These are phyloP conservation scores for Coelinius sp. DNA, from an alignment of 2,888 invertebrate genomes.

Conservation along the genomic window DNA sequence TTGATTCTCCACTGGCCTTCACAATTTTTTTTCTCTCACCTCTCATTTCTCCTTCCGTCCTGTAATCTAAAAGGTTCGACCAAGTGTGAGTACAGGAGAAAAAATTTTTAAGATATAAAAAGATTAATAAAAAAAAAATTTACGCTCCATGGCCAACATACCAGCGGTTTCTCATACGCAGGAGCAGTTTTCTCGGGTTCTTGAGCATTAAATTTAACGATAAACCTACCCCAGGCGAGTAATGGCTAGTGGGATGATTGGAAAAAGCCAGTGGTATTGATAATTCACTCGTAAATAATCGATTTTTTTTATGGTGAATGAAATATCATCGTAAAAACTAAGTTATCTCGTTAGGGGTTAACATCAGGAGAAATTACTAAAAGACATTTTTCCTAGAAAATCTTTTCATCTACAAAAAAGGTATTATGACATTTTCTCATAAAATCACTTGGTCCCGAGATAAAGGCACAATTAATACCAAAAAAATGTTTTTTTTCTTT, in stretches of 20 bases:
- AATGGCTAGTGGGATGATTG: neutral
- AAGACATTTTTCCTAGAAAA: too few relatives aligned
- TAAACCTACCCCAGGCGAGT: neutral
- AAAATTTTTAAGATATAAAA: slow-evolving; percentile 1
- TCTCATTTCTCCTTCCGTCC: neutral
- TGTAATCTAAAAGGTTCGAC: neutral
- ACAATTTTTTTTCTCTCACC: neutral
- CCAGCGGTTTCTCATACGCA: neutral
- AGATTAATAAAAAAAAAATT: neutral
- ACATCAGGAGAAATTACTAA: too few relatives aligned
- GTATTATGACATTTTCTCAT: too few relatives aligned
- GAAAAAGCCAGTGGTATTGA: too few relatives aligned
- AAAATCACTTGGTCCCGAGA: too few relatives aligned
- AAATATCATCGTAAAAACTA: too few relatives aligned
- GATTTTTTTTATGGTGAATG: too few relatives aligned
- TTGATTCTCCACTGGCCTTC: slow-evolving; percentile 13
- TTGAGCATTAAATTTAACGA: neutral
- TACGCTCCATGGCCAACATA: neutral
- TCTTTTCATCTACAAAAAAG: too few relatives aligned
- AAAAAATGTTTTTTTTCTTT: too few relatives aligned
- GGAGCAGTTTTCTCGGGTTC: neutral
- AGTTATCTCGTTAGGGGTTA: too few relatives aligned
- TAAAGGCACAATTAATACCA: too few relatives aligned
- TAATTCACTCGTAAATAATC: too few relatives aligned
- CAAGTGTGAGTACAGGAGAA: neutral